A percentile compares a stretch with the other conserved stretches of the same genome.
phyloP scores from a whole-genome alignment of 2,113 vertebrate genomes.

The Coryphaenoides rupestris region DNA sequence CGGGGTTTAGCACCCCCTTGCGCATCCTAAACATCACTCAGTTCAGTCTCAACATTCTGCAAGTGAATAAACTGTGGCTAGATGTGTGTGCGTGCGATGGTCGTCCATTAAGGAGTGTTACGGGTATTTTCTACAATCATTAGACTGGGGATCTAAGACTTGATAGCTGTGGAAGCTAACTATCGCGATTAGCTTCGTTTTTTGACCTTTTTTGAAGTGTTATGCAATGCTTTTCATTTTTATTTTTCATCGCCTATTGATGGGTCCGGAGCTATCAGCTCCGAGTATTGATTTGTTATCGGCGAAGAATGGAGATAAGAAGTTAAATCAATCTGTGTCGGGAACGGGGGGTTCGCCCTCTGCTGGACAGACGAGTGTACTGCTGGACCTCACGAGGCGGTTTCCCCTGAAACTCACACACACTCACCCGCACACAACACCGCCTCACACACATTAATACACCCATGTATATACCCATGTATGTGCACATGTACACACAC shows the following conservation, averaged over 20 bases:
- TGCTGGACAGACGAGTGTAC: slow-evolving; percentile 44
- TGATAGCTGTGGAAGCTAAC: slow-evolving; percentile 45
- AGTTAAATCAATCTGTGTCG: slow-evolving; percentile 52
- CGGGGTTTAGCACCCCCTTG: no score
- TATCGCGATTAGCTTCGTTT: slow-evolving; percentile 45
- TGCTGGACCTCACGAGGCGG: neutral
- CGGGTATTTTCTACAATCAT: slow-evolving; percentile 75
- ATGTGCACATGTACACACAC: slow-evolving; percentile 14
- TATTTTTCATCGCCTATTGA: slow-evolving; percentile 45
- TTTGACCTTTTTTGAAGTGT: slow-evolving; percentile 72
- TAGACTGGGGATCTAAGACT: slow-evolving; percentile 57
- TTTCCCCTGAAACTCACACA: neutral
- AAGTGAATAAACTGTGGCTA: slow-evolving; percentile 50
- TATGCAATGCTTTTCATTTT: slow-evolving; percentile 64
- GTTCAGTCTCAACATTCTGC: slow-evolving; percentile 57
- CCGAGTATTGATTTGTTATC: slow-evolving; percentile 52
- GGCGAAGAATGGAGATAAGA: slow-evolving; percentile 63
- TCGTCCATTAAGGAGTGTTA: slow-evolving; percentile 55
- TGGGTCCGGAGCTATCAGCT: slow-evolving; percentile 53
- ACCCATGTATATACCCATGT: slow-evolving; percentile 21
- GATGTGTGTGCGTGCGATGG: slow-evolving; percentile 46
- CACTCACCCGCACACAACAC: neutral
- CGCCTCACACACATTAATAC: slow-evolving; percentile 19
- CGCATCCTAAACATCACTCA: neutral
- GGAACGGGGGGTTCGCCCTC: slow-evolving; percentile 34